phyloP scores from a whole-genome alignment of 92 coral and sea anemone genomes.

The Nematostella vectensis region DNA sequence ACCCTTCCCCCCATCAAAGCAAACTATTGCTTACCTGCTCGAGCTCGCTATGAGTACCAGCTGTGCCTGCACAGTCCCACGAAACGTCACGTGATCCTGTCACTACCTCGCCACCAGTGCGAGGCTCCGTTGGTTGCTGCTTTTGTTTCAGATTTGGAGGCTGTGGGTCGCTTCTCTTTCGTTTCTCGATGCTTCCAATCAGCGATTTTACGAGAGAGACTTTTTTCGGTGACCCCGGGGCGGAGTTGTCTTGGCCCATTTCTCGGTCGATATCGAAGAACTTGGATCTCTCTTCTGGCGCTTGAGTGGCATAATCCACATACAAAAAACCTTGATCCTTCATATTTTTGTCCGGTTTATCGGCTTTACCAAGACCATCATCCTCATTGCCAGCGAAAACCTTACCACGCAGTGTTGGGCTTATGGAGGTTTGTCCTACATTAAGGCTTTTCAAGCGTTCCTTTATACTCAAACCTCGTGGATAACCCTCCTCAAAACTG shows the following conservation, averaged over 20 bases:
- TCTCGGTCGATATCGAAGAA: slow-evolving; percentile 53
- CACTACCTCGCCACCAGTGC: slow-evolving; percentile 31
- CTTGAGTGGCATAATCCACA: slow-evolving; percentile 6
- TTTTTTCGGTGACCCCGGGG: slow-evolving; percentile 30
- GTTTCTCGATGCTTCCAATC: slow-evolving; percentile 50
- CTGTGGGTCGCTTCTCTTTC: slow-evolving; percentile 15
- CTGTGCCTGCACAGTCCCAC: too few species aligned
- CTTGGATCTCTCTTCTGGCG: slow-evolving; percentile 40
- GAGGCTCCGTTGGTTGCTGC: slow-evolving; percentile 21
- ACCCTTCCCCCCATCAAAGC: too few species aligned
- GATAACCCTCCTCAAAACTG: neutral
- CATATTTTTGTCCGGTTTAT: neutral
- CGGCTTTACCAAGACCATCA: neutral
- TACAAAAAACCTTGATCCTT: slow-evolving; percentile 2
- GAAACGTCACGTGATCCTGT: slow-evolving; percentile 20
- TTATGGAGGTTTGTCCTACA: slow-evolving; percentile 26
- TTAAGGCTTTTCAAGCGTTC: slow-evolving; percentile 37
- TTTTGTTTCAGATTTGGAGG: neutral
- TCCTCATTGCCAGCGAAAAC: slow-evolving; percentile 12
- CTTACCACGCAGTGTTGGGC: slow-evolving; percentile 31
- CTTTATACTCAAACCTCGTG: slow-evolving; percentile 16
- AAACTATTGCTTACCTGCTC: too few species aligned
- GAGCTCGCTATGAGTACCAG: too few species aligned
- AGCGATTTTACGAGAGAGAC: slow-evolving; percentile 53
- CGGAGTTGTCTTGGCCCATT: neutral